These are phyloP conservation scores for Aelia acuminata DNA, from an alignment of 2,888 invertebrate species.

Conservation along the genomic window DNA sequence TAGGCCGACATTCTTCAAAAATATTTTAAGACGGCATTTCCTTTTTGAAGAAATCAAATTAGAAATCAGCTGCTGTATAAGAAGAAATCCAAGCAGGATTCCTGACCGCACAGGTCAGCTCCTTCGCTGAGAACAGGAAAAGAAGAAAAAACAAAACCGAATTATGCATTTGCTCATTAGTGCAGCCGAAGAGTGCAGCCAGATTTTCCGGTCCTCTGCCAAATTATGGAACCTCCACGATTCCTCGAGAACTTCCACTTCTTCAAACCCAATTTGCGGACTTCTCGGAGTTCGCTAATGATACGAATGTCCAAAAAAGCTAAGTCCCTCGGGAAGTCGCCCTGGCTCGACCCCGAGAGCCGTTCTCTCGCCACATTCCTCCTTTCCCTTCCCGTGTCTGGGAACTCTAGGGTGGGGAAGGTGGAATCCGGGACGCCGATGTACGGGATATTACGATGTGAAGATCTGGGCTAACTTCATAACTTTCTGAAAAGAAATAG, in stretches of 20 bases:
- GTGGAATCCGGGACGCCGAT: not conserved
- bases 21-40: not conserved
- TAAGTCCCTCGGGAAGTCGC: not conserved
- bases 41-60: not conserved
- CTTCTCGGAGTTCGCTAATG: not conserved
- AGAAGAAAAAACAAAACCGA: not conserved
- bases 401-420: not conserved
- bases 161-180: slow-evolving; percentile 32
- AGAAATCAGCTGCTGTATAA: not conserved
- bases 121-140: not conserved
- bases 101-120: not conserved
- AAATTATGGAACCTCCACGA: not conserved
- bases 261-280: slow-evolving; percentile 2
- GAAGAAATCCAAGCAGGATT: not conserved
- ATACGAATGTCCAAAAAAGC: slow-evolving; percentile 4
- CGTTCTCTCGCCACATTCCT: not conserved
- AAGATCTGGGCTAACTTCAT: too few species aligned
- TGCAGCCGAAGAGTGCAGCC: not conserved
- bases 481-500: too few species aligned
- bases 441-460: too few species aligned
- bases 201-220: not conserved
- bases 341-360: not conserved
- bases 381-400: slow-evolving; percentile 5
- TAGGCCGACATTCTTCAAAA: not conserved
- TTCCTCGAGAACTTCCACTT: not conserved